A percentile compares a stretch with the other conserved stretches of the same genome.
Evolutionary conservation across 2,113 vertebrate species (phyloP).

Genomic region (Prolemur simus): DNA sequence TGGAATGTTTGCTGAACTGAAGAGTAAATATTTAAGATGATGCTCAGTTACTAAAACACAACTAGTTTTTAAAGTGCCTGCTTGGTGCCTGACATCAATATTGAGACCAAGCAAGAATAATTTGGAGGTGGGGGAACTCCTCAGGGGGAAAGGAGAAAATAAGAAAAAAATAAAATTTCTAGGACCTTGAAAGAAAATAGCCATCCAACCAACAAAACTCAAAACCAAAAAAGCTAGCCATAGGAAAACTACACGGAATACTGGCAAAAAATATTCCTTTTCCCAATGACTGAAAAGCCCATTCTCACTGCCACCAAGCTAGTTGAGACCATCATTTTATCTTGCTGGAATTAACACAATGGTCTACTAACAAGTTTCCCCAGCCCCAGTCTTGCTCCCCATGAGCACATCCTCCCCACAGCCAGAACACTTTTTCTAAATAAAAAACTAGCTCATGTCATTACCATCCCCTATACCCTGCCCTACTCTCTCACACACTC

Average conservation of each 20-base stretch:
- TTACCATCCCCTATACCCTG: too few relatives aligned
- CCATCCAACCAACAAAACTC: neutral
- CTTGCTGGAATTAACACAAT: neutral
- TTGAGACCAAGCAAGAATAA: neutral
- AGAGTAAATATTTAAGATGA: neutral
- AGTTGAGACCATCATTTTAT: neutral
- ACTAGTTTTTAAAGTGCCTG: neutral
- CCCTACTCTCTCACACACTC: rapidly evolving
- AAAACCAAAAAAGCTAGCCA: neutral
- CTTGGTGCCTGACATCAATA: neutral
- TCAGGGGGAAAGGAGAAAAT: neutral
- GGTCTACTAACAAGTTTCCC: neutral
- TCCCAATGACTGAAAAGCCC: neutral
- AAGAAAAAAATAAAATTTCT: neutral
- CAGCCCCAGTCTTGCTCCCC: neutral
- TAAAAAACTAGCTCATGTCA: neutral
- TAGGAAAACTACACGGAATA: neutral
- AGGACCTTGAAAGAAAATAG: neutral
- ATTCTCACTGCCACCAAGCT: neutral
- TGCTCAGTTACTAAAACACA: neutral
- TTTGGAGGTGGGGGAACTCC: neutral
- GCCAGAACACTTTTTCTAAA: neutral
- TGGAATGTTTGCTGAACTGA: neutral
- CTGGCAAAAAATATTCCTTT: neutral
- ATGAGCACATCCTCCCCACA: neutral